Percentiles rank a stretch among this genome's conserved stretches.
phyloP scores from a whole-genome alignment of 2,113 vertebrate species.

The Dissostichus mawsoni region DNA sequence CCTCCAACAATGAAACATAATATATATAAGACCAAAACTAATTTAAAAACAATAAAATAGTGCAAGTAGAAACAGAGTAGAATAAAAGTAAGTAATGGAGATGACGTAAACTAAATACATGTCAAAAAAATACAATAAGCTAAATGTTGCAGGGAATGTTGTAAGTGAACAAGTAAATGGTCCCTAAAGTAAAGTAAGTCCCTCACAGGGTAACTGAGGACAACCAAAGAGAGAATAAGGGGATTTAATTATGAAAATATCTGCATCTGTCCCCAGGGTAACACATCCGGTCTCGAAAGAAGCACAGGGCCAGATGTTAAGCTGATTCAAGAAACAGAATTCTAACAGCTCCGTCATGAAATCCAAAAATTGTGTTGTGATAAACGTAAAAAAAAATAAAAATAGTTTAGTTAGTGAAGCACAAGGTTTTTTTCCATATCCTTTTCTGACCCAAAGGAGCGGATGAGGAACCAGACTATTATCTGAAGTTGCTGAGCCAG shows the following conservation, averaged over 20 bases:
- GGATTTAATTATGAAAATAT: constrained; percentile 51
- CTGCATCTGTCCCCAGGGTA: constrained; percentile 54
- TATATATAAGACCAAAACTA: no score
- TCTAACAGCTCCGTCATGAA: not conserved
- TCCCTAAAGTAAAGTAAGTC: not conserved
- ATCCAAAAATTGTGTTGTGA: not conserved
- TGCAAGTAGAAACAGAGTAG: no score
- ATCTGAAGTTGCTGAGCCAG: constrained; percentile 57
- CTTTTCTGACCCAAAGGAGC: constrained; percentile 13
- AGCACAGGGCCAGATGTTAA: constrained; percentile 59
- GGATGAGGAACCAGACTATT: constrained; percentile 44
- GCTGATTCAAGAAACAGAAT: constrained; percentile 13
- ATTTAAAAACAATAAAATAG: no score
- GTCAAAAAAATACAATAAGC: no score
- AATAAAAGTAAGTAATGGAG: no score
- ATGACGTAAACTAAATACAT: no score
- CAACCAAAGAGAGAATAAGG: constrained; percentile 45
- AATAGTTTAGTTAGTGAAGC: not conserved
- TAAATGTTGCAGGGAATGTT: no score
- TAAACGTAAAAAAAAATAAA: not conserved
- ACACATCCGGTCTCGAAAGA: constrained; percentile 33
- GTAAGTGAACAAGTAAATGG: no score
- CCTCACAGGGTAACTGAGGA: constrained; percentile 44
- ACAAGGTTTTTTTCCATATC: not conserved
- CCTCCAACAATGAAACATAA: no score